These are phyloP conservation scores for Enchytraeus crypticus DNA, from an alignment of 2,888 invertebrate genomes.

Conservation along the genomic window DNA sequence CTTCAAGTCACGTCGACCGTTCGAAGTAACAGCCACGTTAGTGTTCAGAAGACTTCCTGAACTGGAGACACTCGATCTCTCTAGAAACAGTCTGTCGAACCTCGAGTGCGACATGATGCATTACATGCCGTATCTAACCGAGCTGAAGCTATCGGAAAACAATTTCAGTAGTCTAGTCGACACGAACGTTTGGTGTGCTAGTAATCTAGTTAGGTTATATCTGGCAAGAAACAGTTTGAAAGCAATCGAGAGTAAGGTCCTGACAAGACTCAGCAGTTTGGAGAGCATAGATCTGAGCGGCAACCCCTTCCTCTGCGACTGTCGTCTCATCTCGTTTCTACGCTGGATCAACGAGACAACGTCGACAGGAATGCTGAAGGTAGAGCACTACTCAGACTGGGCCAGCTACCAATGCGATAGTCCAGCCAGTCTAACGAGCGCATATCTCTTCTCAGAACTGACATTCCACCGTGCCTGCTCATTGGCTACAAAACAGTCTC, in stretches of 20 bases:
- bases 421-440: constrained; percentile 14
- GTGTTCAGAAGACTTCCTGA: constrained; percentile 10
- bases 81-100: constrained; percentile 5
- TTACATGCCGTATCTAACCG: constrained; percentile 14
- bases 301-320: constrained; percentile 26
- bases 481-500: not conserved
- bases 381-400: not conserved
- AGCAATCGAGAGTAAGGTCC: constrained; percentile 15
- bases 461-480: constrained; percentile 11
- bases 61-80: constrained; percentile 12
- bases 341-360: constrained; percentile 25
- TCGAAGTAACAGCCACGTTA: not conserved
- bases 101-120: constrained; percentile 7
- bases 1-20: not conserved
- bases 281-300: constrained; percentile 25
- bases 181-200: constrained; percentile 12
- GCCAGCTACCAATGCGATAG: constrained; percentile 9
- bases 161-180: constrained; percentile 13
- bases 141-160: constrained; percentile 22
- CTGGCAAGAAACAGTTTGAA: constrained; percentile 21
- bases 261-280: constrained; percentile 19
- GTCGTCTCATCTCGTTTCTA: constrained; percentile 20
- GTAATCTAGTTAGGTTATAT: constrained; percentile 20
- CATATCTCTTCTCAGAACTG: constrained; percentile 13
- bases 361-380: constrained; percentile 15